These are phyloP conservation scores for Achatina immaculata DNA, from an alignment of 1,140 invertebrate species.

Conservation along the genomic window DNA sequence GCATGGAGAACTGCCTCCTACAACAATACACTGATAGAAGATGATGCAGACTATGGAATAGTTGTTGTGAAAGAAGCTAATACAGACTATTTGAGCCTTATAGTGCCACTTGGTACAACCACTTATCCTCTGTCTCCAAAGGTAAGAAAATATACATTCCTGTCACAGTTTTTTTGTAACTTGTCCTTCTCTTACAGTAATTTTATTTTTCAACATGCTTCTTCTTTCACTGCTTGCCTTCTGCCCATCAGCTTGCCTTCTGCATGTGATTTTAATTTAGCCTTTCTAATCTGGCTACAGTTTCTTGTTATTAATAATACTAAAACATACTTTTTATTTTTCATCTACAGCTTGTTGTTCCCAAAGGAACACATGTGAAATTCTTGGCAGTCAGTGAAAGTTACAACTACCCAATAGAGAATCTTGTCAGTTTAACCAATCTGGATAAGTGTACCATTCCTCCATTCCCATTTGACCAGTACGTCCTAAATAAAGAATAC, in stretches of 20 bases:
- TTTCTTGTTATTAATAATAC: no score
- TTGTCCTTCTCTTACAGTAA: no score
- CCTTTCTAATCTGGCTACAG: no score
- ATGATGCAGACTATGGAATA: constrained; percentile 1
- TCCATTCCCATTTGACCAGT: not conserved
- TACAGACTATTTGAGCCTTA: not conserved
- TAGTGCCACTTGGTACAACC: not conserved
- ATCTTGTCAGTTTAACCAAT: constrained; percentile 28
- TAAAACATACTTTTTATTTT: no score
- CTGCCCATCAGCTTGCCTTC: no score
- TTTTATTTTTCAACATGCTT: no score
- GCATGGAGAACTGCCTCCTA: not conserved
- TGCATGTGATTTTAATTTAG: no score
- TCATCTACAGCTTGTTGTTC: constrained; percentile 14
- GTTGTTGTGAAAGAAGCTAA: not conserved
- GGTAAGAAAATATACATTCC: constrained; percentile 1
- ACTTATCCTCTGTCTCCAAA: not conserved
- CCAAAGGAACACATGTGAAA: not conserved
- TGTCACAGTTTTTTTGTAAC: no score
- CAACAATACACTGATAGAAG: not conserved
- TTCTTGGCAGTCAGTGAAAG: not conserved
- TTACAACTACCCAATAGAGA: not conserved
- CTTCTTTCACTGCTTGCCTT: no score
- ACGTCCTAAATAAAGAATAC: not conserved
- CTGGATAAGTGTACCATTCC: constrained; percentile 6